These are phyloP conservation scores for Synergus itoensis DNA, from an alignment of 2,888 invertebrate genomes.

Conservation along the genomic window DNA sequence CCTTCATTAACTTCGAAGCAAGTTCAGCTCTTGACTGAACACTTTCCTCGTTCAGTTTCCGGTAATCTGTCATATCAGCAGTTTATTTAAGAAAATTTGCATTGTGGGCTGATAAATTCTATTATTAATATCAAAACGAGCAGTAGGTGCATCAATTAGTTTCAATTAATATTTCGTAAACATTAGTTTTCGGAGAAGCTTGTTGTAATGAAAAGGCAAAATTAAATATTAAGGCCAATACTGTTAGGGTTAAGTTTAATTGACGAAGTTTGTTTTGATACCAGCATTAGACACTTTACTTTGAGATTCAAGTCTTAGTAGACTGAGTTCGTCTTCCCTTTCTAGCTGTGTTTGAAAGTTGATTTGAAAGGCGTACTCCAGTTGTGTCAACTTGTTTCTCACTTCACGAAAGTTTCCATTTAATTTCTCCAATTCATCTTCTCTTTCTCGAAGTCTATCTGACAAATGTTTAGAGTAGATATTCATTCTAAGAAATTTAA, in stretches of 20 bases:
- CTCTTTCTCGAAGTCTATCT: slow-evolving; percentile 49
- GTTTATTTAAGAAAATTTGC: background rate
- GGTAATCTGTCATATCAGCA: background rate
- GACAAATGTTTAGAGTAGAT: slow-evolving; percentile 47
- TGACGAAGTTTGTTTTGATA: slow-evolving; percentile 47
- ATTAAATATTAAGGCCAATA: background rate
- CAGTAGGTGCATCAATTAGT: too few species aligned
- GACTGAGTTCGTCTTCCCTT: slow-evolving; percentile 61
- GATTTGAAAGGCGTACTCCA: slow-evolving; percentile 65
- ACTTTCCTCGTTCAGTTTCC: background rate
- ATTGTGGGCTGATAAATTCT: background rate
- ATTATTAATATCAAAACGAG: background rate
- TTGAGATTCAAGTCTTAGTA: slow-evolving; percentile 56
- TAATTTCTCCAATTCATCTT: slow-evolving; percentile 60
- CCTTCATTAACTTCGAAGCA: slow-evolving; percentile 16
- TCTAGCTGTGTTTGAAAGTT: slow-evolving; percentile 62
- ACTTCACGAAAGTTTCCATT: slow-evolving; percentile 61
- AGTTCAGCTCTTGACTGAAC: slow-evolving; percentile 9
- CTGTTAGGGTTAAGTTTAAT: background rate
- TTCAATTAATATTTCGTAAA: too few species aligned
- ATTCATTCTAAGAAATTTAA: slow-evolving; percentile 48
- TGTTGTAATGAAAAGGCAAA: background rate
- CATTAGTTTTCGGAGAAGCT: too few species aligned
- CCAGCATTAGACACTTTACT: slow-evolving; percentile 58
- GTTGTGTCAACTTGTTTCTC: slow-evolving; percentile 61